Percentiles rank a stretch among this genome's conserved stretches.
These are phyloP conservation scores for Anarhynchus alexandrinus DNA, from an alignment of 2,113 vertebrate species.

Conservation along the genomic window DNA sequence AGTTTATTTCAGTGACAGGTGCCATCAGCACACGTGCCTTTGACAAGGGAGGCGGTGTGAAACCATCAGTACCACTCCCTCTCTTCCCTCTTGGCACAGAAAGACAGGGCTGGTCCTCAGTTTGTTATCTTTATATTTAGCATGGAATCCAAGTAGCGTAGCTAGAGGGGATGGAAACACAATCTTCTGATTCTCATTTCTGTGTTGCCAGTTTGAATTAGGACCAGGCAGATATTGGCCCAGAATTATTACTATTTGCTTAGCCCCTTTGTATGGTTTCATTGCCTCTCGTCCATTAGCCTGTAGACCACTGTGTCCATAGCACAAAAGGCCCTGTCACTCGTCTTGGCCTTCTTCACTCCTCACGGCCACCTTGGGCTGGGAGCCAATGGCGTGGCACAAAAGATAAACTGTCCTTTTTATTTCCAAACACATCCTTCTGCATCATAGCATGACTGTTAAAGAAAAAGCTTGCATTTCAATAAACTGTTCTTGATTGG, in stretches of 20 bases:
- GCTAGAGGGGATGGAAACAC: background rate
- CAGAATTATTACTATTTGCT: background rate
- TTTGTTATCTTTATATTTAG: background rate
- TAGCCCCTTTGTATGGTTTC: background rate
- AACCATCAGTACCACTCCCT: background rate
- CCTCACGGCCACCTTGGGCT: background rate
- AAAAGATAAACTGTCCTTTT: background rate
- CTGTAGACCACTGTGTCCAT: background rate
- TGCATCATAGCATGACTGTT: background rate
- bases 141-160: background rate
- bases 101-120: background rate
- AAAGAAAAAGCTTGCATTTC: background rate
- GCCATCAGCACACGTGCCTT: background rate
- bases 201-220: background rate
- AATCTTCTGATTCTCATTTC: background rate
- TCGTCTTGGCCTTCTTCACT: background rate
- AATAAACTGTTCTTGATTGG: background rate
- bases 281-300: background rate
- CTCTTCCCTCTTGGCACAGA: background rate
- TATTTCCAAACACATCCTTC: background rate
- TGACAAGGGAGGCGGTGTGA: background rate
- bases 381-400: background rate
- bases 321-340: background rate
- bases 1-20: constrained; percentile 2
- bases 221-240: background rate